Evolutionary conservation across 1,140 invertebrate genomes (phyloP).

Genomic region (Eupeodes corollae): DNA sequence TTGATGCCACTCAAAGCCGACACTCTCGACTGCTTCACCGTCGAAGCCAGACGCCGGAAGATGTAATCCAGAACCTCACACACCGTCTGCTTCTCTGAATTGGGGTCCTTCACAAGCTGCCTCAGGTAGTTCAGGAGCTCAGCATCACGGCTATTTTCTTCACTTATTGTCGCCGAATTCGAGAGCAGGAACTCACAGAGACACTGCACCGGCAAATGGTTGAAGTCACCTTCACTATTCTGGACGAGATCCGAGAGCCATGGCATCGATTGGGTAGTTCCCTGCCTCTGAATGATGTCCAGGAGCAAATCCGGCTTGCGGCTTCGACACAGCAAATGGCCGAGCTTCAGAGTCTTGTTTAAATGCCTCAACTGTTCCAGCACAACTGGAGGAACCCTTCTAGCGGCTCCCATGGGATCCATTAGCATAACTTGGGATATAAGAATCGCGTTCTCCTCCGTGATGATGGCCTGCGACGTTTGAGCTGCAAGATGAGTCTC

Average conservation of each 20-base stretch:
- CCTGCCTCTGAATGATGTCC: conserved; percentile 82
- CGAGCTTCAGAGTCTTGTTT: conserved; percentile 68
- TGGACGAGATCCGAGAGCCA: conserved; percentile 92
- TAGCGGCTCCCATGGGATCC: conserved; percentile 69
- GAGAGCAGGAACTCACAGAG: conserved; percentile 90
- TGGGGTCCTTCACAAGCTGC: conserved; percentile 49
- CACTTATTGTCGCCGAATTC: conserved; percentile 38
- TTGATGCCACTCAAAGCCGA: conserved; percentile 62
- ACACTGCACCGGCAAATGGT: conserved; percentile 78
- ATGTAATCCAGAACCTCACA: conserved; percentile 89
- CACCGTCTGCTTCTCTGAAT: conserved; percentile 47
- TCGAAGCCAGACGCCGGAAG: conserved; percentile 70
- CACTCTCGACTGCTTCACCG: conserved; percentile 59
- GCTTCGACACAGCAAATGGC: conserved; percentile 81
- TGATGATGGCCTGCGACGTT: conserved; percentile 73
- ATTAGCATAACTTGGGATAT: conserved; percentile 72
- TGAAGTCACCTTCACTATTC: conserved; percentile 60
- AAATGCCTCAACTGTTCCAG: conserved; percentile 71
- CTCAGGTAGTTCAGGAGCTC: conserved; percentile 70
- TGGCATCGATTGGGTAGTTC: conserved; percentile 85
- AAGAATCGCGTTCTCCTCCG: conserved; percentile 77
- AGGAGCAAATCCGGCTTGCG: conserved; percentile 85
- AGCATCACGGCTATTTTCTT: conserved; percentile 38
- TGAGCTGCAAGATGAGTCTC: conserved; percentile 87
- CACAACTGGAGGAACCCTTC: conserved; percentile 64